These are phyloP conservation scores for Macroramphosus scolopax DNA, from an alignment of 2,797 vertebrate genomes.

Conservation along the genomic window DNA sequence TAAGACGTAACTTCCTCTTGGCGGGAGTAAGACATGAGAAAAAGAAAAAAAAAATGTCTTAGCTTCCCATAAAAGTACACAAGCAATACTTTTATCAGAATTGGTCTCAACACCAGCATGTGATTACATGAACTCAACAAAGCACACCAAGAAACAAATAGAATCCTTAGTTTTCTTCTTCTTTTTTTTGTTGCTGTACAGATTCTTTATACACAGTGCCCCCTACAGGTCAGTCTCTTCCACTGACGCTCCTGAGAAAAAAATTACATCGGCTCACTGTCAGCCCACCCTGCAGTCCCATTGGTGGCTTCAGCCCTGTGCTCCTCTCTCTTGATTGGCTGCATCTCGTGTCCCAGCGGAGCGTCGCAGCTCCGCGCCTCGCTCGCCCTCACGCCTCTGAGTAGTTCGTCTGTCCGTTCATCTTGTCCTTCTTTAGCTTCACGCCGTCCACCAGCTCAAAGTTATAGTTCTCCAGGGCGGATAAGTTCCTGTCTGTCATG, in stretches of 20 bases:
- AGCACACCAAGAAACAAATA: conserved; percentile 73
- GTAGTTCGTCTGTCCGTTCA: conserved; percentile 94
- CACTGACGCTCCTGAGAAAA: conserved; percentile 97
- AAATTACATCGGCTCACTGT: conserved; percentile 84
- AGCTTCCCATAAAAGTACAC: conserved; percentile 47
- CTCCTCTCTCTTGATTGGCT: conserved; percentile 55
- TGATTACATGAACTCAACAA: conserved; percentile 82
- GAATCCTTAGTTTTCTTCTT: conserved; percentile 75
- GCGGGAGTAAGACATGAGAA: conserved; percentile 22
- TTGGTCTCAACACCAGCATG: conserved; percentile 98
- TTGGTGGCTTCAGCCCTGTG: conserved; percentile 65
- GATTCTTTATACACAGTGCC: conserved; percentile 89
- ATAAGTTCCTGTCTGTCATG: conserved; percentile 95
- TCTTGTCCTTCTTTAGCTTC: conserved; percentile 99
- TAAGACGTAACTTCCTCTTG: too few relatives aligned
- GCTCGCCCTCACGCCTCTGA: conserved; percentile 88
- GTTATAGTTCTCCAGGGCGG: conserved; percentile 98
- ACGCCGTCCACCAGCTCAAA: conserved; percentile 98
- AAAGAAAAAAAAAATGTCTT: conserved; percentile 8
- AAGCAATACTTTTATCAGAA: conserved; percentile 75
- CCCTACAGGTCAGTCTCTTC: conserved; percentile 85
- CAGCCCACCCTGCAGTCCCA: conserved; percentile 63
- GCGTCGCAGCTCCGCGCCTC: conserved; percentile 26
- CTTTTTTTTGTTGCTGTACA: conserved; percentile 67
- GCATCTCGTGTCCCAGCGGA: conserved; percentile 45